phyloP scores from a whole-genome alignment of 2,113 vertebrate species.

The Bucco capensis region DNA sequence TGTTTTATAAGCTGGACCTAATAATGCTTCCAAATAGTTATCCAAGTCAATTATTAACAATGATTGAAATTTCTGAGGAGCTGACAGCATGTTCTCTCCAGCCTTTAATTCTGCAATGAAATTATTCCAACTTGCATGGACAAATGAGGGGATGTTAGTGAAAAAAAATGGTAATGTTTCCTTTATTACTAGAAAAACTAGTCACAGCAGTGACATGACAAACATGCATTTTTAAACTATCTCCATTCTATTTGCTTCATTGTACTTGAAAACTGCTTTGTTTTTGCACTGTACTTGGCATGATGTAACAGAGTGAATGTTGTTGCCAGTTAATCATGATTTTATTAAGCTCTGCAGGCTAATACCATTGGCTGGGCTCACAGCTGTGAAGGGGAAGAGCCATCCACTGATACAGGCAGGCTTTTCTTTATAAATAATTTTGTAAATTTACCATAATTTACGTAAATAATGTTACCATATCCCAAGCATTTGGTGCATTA shows the following conservation, averaged over 20 bases:
- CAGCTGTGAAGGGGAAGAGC: background rate
- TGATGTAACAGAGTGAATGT: background rate
- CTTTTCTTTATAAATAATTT: background rate
- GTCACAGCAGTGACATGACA: background rate
- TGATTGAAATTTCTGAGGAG: background rate
- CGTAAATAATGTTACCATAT: background rate
- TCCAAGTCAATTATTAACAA: constrained; percentile 15
- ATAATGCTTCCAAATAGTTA: constrained; percentile 49
- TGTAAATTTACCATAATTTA: background rate
- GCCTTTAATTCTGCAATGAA: background rate
- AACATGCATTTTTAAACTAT: background rate
- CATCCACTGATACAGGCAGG: background rate
- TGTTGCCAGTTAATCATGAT: background rate
- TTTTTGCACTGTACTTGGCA: background rate
- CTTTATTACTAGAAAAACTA: background rate
- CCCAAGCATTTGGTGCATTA: background rate
- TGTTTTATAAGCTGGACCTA: background rate
- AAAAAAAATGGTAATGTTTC: background rate
- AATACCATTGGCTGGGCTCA: background rate
- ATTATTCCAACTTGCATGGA: background rate
- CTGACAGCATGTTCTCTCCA: background rate
- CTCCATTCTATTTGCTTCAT: background rate
- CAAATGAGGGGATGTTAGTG: background rate
- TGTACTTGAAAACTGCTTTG: background rate
- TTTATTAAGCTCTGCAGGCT: background rate